A percentile compares a stretch with the other conserved stretches of the same genome.
Conservation (phyloP, 2,113 vertebrate species). For the Podarcis raffonei region DNA sequence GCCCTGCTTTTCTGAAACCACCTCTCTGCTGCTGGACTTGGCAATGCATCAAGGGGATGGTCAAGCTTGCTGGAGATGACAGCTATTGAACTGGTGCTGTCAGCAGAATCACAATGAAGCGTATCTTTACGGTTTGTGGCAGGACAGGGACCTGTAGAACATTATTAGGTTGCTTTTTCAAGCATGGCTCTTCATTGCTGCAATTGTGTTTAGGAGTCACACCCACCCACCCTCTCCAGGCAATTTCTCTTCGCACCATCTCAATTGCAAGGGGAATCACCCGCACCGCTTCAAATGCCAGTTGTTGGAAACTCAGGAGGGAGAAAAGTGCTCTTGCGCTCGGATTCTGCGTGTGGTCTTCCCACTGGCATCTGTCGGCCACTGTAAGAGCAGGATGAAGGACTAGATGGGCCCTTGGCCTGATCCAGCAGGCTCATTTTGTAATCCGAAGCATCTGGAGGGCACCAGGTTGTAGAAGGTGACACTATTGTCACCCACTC, state of each 20-base stretch:
- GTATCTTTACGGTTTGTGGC: background rate
- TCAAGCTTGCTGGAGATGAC: background rate
- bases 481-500: slow-evolving; percentile 45
- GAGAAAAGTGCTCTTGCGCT: no score
- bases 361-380: no score
- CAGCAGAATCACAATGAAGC: background rate
- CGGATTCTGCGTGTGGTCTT: no score
- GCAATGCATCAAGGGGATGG: background rate
- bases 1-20: background rate
- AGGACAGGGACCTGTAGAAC: background rate
- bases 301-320: no score
- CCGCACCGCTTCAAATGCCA: no score
- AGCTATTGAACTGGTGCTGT: background rate
- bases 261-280: no score
- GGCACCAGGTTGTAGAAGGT: no score
- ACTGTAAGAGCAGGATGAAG: no score
- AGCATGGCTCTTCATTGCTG: background rate
- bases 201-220: background rate
- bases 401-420: no score
- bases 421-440: no score
- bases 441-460: no score
- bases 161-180: background rate
- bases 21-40: background rate
- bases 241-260: no score
- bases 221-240: background rate